These are phyloP conservation scores for Spodoptera frugiperda DNA, from an alignment of 1,140 invertebrate genomes.

Conservation along the genomic window DNA sequence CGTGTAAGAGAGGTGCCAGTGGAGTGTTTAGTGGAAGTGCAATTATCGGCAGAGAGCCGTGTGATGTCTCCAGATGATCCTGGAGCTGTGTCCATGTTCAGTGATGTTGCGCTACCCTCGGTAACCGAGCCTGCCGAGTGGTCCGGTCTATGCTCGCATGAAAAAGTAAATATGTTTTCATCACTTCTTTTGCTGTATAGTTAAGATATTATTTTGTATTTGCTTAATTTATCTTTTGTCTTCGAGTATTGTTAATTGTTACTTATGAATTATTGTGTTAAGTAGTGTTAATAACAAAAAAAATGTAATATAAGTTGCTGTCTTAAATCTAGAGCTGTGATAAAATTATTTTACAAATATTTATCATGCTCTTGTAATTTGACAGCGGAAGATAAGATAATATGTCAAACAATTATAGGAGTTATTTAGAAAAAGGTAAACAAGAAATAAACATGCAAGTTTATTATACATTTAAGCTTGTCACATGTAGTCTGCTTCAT, in stretches of 20 bases:
- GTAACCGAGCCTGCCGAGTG: conserved; percentile 46
- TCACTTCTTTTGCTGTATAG: conserved; percentile 68
- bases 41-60: conserved; percentile 63
- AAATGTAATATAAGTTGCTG: not conserved
- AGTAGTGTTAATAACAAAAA: conserved; percentile 34
- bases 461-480: not conserved
- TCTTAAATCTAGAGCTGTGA: not conserved
- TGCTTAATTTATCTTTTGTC: conserved; percentile 55
- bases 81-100: conserved; percentile 71
- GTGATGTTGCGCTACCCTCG: conserved; percentile 60
- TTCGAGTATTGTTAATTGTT: conserved; percentile 37
- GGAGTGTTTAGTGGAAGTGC: conserved; percentile 85
- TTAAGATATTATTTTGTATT: conserved; percentile 63
- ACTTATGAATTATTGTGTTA: conserved; percentile 18
- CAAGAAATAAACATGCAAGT: no score
- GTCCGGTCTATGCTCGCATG: conserved; percentile 62
- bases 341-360: not conserved
- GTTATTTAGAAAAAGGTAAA: no score
- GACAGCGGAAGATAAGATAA: not conserved
- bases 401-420: no score
- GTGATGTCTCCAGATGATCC: conserved; percentile 68
- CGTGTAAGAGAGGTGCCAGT: conserved; percentile 79
- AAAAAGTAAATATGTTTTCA: conserved; percentile 83
- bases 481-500: not conserved
- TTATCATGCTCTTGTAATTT: not conserved